Conservation (phyloP, 2,113 vertebrate species). For the Vidua chalybeata region DNA sequence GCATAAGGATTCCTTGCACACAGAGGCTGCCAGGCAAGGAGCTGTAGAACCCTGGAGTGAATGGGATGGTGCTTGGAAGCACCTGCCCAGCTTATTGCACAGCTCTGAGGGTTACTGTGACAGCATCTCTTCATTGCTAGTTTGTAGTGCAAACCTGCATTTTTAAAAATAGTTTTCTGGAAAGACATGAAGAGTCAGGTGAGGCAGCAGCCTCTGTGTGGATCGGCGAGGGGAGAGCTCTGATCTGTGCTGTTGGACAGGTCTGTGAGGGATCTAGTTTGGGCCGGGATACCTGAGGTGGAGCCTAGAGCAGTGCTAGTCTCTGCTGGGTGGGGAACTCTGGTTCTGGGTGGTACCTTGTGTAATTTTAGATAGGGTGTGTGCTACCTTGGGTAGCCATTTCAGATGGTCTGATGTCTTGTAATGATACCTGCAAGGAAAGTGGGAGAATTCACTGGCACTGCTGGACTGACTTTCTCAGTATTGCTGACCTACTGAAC, state of each 20-base stretch:
- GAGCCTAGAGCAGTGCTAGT: not conserved
- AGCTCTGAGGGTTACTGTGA: fast-evolving
- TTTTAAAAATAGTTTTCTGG: not conserved
- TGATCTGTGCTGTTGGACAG: not conserved
- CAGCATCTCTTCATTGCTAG: not conserved
- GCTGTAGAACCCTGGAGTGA: not conserved
- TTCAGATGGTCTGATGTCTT: not conserved
- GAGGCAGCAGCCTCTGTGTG: not conserved
- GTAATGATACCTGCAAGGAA: not conserved
- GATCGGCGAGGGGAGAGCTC: not conserved
- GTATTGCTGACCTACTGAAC: not conserved
- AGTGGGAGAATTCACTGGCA: fast-evolving
- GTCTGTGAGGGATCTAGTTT: not conserved
- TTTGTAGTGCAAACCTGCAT: not conserved
- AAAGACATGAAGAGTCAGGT: not conserved
- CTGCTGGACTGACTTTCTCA: not conserved
- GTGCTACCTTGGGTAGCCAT: not conserved
- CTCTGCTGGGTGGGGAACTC: not conserved
- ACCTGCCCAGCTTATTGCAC: too few relatives aligned
- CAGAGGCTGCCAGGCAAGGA: fast-evolving
- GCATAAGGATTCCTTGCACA: fast-evolving
- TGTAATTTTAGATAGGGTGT: not conserved
- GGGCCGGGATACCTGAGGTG: not conserved
- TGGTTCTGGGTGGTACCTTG: not conserved
- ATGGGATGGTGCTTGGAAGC: not conserved